phyloP scores from a whole-genome alignment of 2,888 invertebrate species.

The Tiliacea aurago region DNA sequence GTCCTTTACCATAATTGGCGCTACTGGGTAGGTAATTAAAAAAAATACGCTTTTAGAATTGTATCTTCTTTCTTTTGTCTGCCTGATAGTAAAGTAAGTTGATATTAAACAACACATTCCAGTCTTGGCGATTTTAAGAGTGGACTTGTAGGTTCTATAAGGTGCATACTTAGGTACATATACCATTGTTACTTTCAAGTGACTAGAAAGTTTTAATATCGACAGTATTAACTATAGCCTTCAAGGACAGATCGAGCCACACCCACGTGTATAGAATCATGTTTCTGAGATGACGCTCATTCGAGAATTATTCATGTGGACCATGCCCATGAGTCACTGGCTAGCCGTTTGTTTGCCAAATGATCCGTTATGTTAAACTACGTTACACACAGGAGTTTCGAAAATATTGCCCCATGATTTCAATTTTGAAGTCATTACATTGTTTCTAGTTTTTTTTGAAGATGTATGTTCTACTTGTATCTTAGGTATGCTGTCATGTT shows the following conservation, averaged over 20 bases:
- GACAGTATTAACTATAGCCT: constrained; percentile 5
- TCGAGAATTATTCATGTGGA: constrained; percentile 36
- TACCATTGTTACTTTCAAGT: constrained; percentile 15
- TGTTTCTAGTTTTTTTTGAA: not conserved
- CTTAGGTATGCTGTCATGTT: not conserved
- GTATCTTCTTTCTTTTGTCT: not conserved
- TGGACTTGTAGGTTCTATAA: not conserved
- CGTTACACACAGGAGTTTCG: not conserved
- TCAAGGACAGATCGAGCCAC: constrained; percentile 53
- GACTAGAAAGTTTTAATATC: constrained; percentile 7
- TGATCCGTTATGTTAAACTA: constrained; percentile 6
- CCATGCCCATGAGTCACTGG: constrained; percentile 27
- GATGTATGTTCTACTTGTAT: not conserved
- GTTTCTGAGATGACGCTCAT: constrained; percentile 29
- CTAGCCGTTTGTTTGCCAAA: constrained; percentile 14
- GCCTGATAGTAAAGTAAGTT: not conserved
- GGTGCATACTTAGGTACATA: not conserved
- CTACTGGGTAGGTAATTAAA: constrained; percentile 40
- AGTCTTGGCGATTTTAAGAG: not conserved
- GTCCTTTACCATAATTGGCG: constrained; percentile 39
- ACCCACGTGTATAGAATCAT: constrained; percentile 46
- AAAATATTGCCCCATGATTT: constrained; percentile 6
- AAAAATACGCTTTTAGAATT: constrained; percentile 12
- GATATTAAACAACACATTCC: not conserved
- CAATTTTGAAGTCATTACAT: not conserved